phyloP scores from a whole-genome alignment of 1,140 invertebrate genomes.

The Dermatophagoides farinae region DNA sequence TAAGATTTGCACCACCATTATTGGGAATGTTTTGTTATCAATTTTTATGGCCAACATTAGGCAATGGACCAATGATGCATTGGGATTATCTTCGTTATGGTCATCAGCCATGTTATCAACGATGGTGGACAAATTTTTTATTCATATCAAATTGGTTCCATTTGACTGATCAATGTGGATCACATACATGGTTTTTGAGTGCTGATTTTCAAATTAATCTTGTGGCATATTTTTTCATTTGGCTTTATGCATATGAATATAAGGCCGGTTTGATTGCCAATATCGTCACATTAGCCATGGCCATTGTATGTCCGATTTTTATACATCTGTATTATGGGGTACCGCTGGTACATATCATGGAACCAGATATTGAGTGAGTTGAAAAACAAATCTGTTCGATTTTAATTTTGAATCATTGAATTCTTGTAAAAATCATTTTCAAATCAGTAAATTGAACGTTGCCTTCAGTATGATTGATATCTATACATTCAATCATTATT shows the following conservation, averaged over 20 bases:
- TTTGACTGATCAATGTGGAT: slow-evolving; percentile 5
- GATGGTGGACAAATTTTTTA: slow-evolving; percentile 13
- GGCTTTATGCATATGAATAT: background rate
- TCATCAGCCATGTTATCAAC: slow-evolving; percentile 4
- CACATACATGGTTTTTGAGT: slow-evolving; percentile 12
- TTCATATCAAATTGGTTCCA: slow-evolving; percentile 9
- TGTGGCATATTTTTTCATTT: slow-evolving; percentile 8
- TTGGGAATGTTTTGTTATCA: slow-evolving; percentile 9
- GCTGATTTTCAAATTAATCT: slow-evolving; percentile 16
- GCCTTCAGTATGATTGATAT: slow-evolving; percentile 8
- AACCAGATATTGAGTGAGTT: slow-evolving; percentile 8
- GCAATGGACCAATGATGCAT: slow-evolving; percentile 9
- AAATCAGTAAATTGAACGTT: slow-evolving; percentile 3
- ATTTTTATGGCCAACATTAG: slow-evolving; percentile 2
- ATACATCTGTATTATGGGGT: background rate
- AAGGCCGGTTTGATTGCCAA: slow-evolving; percentile 1
- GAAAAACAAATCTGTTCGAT: no score
- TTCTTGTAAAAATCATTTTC: background rate
- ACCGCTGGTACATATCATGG: slow-evolving; percentile 2
- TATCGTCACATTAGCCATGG: background rate
- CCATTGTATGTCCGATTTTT: background rate
- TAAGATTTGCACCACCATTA: slow-evolving; percentile 4
- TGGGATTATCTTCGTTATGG: slow-evolving; percentile 4
- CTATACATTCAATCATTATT: slow-evolving; percentile 9
- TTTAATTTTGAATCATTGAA: background rate